Evolutionary conservation across 2,888 invertebrate genomes (phyloP).

Genomic region (Nysson spinosus): DNA sequence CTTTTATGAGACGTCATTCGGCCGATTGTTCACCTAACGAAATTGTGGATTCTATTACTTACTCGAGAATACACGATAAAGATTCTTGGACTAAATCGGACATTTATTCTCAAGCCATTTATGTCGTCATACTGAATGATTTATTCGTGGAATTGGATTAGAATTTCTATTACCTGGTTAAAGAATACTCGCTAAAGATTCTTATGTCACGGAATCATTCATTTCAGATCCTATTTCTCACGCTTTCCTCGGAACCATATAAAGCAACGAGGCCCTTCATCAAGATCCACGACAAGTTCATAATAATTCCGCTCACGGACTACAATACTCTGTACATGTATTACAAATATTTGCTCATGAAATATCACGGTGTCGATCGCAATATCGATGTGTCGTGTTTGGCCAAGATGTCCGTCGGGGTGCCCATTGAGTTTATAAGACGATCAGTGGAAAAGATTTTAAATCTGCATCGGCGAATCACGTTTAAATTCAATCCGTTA

Average conservation of each 20-base stretch:
- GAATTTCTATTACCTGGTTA: neutral
- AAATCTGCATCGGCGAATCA: constrained; percentile 78
- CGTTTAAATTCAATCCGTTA: constrained; percentile 79
- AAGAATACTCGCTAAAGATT: neutral
- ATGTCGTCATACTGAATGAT: no score
- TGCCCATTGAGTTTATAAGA: constrained; percentile 79
- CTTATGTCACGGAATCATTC: constrained; percentile 8
- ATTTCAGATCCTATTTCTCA: constrained; percentile 80
- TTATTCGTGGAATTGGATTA: neutral
- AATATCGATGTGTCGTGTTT: constrained; percentile 81
- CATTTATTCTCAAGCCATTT: no score
- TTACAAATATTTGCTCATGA: constrained; percentile 80
- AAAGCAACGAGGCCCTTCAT: constrained; percentile 74
- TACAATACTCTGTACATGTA: constrained; percentile 81
- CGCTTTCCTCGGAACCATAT: constrained; percentile 83
- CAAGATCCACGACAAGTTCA: constrained; percentile 81
- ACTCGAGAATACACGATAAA: constrained; percentile 1
- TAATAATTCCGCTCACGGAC: constrained; percentile 80
- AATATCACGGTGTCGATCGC: constrained; percentile 80
- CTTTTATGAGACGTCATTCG: no score
- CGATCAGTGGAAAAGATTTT: constrained; percentile 78
- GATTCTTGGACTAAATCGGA: no score
- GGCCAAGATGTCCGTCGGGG: constrained; percentile 80
- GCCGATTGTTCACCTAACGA: no score
- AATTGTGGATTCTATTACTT: no score